These are phyloP conservation scores for Caranx ignobilis DNA, from an alignment of 2,113 vertebrate species.

Conservation along the genomic window DNA sequence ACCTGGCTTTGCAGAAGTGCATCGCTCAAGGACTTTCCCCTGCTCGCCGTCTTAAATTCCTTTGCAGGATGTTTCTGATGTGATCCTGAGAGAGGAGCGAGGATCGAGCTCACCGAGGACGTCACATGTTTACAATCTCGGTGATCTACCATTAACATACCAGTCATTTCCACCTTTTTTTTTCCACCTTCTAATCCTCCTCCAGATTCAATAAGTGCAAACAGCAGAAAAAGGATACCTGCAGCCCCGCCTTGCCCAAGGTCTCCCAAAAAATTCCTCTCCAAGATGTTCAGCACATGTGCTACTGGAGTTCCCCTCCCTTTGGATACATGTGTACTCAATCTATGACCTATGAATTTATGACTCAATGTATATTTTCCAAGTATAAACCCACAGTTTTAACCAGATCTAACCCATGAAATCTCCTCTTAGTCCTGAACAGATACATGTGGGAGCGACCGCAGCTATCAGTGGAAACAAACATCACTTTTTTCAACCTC, in stretches of 20 bases:
- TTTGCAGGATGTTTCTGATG: conserved; percentile 12
- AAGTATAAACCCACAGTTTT: conserved; percentile 42
- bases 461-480: conserved; percentile 30
- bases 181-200: background rate
- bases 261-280: conserved; percentile 42
- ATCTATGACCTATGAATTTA: conserved; percentile 41
- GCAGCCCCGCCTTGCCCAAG: conserved; percentile 29
- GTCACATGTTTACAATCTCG: conserved; percentile 27
- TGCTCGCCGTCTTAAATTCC: conserved; percentile 55
- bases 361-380: conserved; percentile 46
- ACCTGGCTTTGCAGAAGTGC: conserved; percentile 72
- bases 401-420: conserved; percentile 47
- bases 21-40: conserved; percentile 63
- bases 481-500: conserved; percentile 24
- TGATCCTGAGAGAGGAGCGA: conserved; percentile 15
- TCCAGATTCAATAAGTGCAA: conserved; percentile 4
- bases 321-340: background rate
- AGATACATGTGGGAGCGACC: conserved; percentile 23
- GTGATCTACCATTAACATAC: background rate
- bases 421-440: conserved; percentile 1
- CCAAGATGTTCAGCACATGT: conserved; percentile 68
- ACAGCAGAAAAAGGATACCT: conserved; percentile 36
- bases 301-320: conserved; percentile 42
- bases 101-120: background rate
- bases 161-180: conserved; percentile 1